Conservation (phyloP, 2,113 vertebrate species). For the Menura novaehollandiae region DNA sequence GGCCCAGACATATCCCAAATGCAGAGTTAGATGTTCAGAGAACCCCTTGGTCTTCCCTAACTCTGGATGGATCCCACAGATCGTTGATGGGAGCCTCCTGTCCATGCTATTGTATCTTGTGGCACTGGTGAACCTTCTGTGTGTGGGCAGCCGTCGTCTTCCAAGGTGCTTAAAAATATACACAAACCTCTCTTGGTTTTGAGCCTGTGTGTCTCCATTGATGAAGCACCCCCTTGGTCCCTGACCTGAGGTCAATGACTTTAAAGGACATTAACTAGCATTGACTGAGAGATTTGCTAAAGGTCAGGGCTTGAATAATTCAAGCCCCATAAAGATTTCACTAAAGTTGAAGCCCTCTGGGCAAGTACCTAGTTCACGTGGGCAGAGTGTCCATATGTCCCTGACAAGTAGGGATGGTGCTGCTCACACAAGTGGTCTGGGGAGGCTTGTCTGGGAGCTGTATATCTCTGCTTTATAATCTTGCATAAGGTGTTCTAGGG, state of each 20-base stretch:
- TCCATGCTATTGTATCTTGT: rapidly evolving
- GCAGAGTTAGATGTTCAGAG: background rate
- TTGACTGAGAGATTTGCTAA: constrained; percentile 65
- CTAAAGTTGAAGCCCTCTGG: constrained; percentile 46
- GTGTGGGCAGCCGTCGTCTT: background rate
- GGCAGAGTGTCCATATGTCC: background rate
- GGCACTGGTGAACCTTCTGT: background rate
- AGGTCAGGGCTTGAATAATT: constrained; percentile 67
- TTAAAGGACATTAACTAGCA: constrained; percentile 61
- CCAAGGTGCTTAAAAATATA: background rate
- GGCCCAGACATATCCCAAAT: background rate
- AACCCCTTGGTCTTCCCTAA: background rate
- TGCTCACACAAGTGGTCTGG: background rate
- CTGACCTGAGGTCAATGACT: constrained; percentile 59
- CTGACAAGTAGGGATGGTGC: constrained; percentile 10
- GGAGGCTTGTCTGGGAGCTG: background rate
- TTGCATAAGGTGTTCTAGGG: background rate
- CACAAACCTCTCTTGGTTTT: background rate
- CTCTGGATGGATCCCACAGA: background rate
- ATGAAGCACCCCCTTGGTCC: constrained; percentile 58
- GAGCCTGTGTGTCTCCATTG: background rate
- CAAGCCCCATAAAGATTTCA: constrained; percentile 52
- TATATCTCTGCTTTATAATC: background rate
- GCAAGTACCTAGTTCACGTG: background rate
- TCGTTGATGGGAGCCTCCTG: background rate